Evolutionary conservation across 30 jellyfish, hydroid and myxozoan species (phyloP).

Genomic region (Chironex yamaguchii): DNA sequence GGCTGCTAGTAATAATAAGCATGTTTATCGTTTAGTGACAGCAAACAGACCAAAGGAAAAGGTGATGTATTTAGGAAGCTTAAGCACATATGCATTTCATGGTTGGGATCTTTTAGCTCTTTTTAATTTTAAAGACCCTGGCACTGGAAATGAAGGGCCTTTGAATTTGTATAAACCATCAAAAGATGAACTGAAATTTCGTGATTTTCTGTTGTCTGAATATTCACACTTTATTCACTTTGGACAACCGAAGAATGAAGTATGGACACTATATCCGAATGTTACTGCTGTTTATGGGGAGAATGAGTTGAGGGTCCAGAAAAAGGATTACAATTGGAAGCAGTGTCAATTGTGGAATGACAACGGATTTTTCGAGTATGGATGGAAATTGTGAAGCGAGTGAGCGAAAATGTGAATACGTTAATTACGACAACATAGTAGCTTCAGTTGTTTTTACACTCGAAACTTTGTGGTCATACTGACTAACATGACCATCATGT

Average conservation of each 20-base stretch:
- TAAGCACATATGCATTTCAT: slow-evolving; percentile 25
- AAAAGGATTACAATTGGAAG: slow-evolving; percentile 4
- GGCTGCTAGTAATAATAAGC: no score
- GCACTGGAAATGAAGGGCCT: no score
- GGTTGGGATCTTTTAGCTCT: slow-evolving; percentile 66
- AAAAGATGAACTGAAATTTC: slow-evolving; percentile 21
- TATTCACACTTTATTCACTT: slow-evolving; percentile 10
- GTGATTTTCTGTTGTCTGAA: neutral
- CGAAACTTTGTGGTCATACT: no score
- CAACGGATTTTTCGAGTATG: slow-evolving; percentile 50
- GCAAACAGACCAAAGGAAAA: no score
- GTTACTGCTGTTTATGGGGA: slow-evolving; percentile 24
- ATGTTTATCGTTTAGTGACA: no score
- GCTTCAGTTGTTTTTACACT: no score
- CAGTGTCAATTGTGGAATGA: slow-evolving; percentile 45
- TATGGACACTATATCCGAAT: neutral
- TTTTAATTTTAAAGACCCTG: slow-evolving; percentile 31
- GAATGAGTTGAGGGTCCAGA: neutral
- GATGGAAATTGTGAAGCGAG: no score
- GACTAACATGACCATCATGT: no score
- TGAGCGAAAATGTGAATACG: no score
- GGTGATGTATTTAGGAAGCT: no score
- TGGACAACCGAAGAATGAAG: slow-evolving; percentile 24
- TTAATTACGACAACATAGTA: no score
- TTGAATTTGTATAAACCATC: no score